Evolutionary conservation across 2,797 vertebrate species (phyloP).

Genomic region (Vipera latastei): DNA sequence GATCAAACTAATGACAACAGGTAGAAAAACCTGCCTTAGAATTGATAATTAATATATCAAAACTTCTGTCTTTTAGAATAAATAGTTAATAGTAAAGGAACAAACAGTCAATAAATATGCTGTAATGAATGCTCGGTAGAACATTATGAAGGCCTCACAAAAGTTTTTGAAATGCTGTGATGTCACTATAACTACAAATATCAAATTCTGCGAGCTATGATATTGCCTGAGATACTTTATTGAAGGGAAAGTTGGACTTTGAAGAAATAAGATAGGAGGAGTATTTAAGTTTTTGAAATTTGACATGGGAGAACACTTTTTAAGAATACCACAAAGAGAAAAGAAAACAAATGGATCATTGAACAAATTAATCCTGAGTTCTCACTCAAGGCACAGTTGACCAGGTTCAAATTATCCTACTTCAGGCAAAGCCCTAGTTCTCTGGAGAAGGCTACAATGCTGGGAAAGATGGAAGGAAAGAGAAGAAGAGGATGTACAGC

Average conservation of each 20-base stretch:
- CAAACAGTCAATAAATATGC: neutral
- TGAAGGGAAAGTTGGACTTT: neutral
- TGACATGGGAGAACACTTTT: neutral
- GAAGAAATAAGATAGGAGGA: neutral
- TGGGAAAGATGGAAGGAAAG: neutral
- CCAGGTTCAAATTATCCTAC: neutral
- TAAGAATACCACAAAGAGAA: neutral
- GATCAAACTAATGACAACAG: neutral
- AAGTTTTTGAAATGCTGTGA: neutral
- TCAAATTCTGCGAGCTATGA: neutral
- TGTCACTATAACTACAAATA: neutral
- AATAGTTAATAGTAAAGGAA: neutral
- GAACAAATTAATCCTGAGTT: neutral
- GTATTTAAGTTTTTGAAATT: neutral
- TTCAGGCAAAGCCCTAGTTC: neutral
- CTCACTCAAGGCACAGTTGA: neutral
- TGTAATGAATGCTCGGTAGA: neutral
- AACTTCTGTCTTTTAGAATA: neutral
- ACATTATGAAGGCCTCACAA: neutral
- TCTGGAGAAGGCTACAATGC: neutral
- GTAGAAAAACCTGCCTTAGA: neutral
- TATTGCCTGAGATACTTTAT: neutral
- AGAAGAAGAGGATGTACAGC: neutral
- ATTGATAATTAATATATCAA: neutral
- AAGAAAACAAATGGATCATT: neutral